Evolutionary conservation across 1,140 invertebrate genomes (phyloP), one percentile per base, ranked within the genome.

Genomic region (Cydia pomonella): DNA sequence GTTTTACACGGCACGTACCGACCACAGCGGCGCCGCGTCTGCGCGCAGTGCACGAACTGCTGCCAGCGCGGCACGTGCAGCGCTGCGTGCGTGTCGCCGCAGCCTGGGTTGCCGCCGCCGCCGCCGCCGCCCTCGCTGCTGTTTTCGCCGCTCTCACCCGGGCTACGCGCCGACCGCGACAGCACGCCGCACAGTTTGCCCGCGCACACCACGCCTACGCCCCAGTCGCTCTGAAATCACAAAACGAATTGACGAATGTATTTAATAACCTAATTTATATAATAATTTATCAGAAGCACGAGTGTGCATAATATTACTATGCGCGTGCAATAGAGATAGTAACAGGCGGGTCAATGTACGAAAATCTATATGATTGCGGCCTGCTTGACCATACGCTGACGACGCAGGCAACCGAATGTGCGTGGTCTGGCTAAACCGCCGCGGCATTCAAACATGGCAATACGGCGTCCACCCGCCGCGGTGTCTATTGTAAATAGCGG

Each of bases 131-230:
- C 16, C 13, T n/a, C 47, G 72, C 63, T 9, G 59, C 9, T 18
- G 21, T 72, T 73, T 38, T 69, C 18, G 59, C 12, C 74, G 73
- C 63, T 72, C 66, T 13, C 50, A 44, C 5, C 73, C 13, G 53
- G n/a, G 62, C 63, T 72, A 69, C 75, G 12, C 76, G 73, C 75
- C 72, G 81, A 82, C 18, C 77, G 79, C 71, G 80, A 81, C 72
- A 88, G 75, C 77, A 87, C 86, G 77, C 83, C 87, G 79, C 87
- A 87, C 83, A 90, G 81, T 76, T 82, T 83, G 73, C 87, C 88
- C 21, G 63, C 82, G 77, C 88, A 90, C 69, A 90, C 85, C 59
- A 90, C 84, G 62, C 85, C 88, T n/a, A 80, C 83, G 64, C 88
- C 88, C 71, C 82, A 73, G 41, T 88, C 88, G 29, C 76, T 80